Percentiles rank a stretch among this genome's conserved stretches.
Conservation (phyloP, 2,113 vertebrate species). For the Mastomys coucha region DNA sequence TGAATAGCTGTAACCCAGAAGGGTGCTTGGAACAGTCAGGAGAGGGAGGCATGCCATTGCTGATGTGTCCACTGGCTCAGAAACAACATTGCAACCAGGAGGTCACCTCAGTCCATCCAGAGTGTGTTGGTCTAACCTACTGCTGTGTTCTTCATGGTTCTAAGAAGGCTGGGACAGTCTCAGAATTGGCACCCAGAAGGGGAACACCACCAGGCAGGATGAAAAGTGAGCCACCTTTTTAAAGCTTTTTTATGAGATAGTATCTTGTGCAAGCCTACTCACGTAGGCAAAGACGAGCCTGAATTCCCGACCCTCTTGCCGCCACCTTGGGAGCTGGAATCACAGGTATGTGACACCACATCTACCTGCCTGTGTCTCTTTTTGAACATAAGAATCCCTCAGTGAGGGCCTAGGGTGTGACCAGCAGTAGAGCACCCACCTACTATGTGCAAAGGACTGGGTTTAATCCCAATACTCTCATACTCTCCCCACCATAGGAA, state of each 20-base stretch:
- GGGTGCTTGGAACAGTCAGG: background rate
- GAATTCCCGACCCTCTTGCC: background rate
- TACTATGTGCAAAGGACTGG: background rate
- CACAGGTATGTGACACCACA: background rate
- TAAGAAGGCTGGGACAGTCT: background rate
- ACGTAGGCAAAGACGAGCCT: too few species aligned
- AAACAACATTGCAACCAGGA: background rate
- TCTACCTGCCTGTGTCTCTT: background rate
- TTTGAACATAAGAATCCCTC: background rate
- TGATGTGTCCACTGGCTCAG: background rate
- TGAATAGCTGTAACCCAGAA: background rate
- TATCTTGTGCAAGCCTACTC: background rate
- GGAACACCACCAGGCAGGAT: background rate
- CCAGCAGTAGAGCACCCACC: background rate
- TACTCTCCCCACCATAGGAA: background rate
- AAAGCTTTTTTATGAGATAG: background rate
- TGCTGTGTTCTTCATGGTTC: background rate
- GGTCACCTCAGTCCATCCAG: background rate
- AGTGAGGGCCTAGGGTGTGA: background rate
- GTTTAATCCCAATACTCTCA: background rate
- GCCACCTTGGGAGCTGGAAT: background rate
- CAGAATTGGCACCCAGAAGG: background rate
- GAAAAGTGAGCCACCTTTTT: background rate
- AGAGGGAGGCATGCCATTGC: background rate
- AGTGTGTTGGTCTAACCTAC: background rate